phyloP scores from a whole-genome alignment of 2,113 vertebrate genomes.

The Mohoua ochrocephala region DNA sequence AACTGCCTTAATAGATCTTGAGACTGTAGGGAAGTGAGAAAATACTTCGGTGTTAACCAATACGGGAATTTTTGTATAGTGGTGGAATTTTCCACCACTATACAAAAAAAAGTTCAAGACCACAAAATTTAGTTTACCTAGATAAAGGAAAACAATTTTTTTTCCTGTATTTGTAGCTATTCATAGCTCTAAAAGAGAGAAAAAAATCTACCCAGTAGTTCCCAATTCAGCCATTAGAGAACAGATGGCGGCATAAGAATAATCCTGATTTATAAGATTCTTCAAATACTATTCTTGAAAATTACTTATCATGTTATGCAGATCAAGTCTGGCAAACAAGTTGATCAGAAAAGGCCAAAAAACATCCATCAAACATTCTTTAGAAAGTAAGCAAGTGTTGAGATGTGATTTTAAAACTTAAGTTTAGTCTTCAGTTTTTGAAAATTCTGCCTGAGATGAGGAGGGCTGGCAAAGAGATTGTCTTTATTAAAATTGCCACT shows the following conservation, averaged over 20 bases:
- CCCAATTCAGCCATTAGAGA: not conserved
- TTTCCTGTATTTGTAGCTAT: not conserved
- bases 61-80: too few species aligned
- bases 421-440: not conserved
- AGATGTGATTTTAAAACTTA: not conserved
- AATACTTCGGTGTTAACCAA: not conserved
- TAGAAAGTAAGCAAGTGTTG: not conserved
- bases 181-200: not conserved
- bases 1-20: not conserved
- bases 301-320: not conserved
- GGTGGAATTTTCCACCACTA: not conserved
- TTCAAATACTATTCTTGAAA: not conserved
- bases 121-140: not conserved
- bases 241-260: fast-evolving
- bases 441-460: not conserved
- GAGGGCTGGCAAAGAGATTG: not conserved
- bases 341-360: not conserved
- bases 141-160: not conserved
- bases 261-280: not conserved
- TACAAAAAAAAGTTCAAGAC: not conserved
- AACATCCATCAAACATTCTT: not conserved
- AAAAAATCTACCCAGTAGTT: not conserved
- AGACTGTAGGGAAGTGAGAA: not conserved
- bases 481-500: not conserved
- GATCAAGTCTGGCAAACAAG: not conserved